Conservation (phyloP, 2,113 vertebrate species). For the Xenus cinereus region DNA sequence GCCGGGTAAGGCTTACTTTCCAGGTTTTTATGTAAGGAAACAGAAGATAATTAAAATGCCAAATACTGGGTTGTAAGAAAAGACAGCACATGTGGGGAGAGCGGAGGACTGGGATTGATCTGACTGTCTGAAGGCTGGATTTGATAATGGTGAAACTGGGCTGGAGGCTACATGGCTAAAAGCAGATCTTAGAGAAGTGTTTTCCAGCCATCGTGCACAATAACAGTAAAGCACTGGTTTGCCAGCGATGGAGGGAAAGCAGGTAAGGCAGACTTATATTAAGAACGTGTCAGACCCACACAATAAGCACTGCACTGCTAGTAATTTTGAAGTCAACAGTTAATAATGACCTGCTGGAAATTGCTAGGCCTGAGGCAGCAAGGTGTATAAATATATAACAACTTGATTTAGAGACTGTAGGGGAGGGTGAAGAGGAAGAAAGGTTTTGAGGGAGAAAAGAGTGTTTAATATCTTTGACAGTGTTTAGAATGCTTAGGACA, state of each 20-base stretch:
- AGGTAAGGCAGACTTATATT: not conserved
- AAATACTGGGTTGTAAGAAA: not conserved
- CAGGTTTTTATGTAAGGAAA: not conserved
- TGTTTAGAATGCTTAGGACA: not conserved
- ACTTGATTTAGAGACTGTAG: not conserved
- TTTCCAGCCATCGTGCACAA: not conserved
- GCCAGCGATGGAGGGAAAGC: not conserved
- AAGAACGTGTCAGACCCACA: not conserved
- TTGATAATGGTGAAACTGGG: not conserved
- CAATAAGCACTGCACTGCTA: not conserved
- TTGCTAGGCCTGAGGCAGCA: not conserved
- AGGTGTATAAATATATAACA: not conserved
- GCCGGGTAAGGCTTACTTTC: slow-evolving; percentile 74
- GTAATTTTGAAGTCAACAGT: not conserved
- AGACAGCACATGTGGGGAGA: fast-evolving
- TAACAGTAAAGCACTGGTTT: not conserved
- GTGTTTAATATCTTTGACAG: not conserved
- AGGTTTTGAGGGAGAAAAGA: not conserved
- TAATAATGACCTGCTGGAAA: not conserved
- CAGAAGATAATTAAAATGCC: not conserved
- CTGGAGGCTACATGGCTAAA: not conserved
- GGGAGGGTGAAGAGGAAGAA: not conserved
- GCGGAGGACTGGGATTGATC: not conserved
- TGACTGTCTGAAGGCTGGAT: not conserved
- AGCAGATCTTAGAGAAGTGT: not conserved